These are phyloP conservation scores for Athalia cordata DNA, from an alignment of 2,888 invertebrate genomes.

Conservation along the genomic window DNA sequence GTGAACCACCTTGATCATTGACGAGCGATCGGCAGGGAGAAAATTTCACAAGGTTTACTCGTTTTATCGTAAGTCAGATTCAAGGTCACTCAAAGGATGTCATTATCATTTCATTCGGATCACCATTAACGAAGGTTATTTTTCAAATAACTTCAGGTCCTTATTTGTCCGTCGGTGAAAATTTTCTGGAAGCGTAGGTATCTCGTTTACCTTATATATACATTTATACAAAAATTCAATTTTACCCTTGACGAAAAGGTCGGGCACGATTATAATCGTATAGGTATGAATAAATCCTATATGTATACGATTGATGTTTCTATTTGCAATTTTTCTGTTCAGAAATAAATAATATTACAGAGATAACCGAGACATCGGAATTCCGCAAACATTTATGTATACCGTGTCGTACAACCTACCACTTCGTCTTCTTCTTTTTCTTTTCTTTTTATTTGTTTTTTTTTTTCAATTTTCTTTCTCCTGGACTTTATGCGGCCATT, in stretches of 20 bases:
- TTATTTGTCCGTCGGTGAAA: too few relatives aligned
- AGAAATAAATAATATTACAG: neutral
- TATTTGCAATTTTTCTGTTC: neutral
- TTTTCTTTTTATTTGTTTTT: neutral
- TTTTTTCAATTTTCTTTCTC: too few relatives aligned
- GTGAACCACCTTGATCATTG: conserved; percentile 32
- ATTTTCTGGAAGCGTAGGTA: too few relatives aligned
- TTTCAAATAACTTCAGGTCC: too few relatives aligned
- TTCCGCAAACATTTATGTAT: conserved; percentile 23
- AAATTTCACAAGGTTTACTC: conserved; percentile 19
- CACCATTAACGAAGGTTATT: too few relatives aligned
- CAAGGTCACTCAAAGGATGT: neutral
- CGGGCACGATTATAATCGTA: too few relatives aligned
- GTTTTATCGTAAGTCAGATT: neutral
- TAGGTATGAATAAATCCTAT: too few relatives aligned
- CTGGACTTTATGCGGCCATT: conserved; percentile 11
- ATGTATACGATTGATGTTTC: too few relatives aligned
- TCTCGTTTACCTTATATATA: too few relatives aligned
- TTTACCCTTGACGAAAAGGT: too few relatives aligned
- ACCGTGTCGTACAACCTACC: neutral
- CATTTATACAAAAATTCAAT: too few relatives aligned
- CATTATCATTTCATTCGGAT: neutral
- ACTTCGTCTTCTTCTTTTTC: neutral
- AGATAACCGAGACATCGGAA: conserved; percentile 1
- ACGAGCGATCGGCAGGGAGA: conserved; percentile 1